Base-by-base conservation (phyloP, 2,113 vertebrate species). In the Ancistrus triradiatus region DNA sequence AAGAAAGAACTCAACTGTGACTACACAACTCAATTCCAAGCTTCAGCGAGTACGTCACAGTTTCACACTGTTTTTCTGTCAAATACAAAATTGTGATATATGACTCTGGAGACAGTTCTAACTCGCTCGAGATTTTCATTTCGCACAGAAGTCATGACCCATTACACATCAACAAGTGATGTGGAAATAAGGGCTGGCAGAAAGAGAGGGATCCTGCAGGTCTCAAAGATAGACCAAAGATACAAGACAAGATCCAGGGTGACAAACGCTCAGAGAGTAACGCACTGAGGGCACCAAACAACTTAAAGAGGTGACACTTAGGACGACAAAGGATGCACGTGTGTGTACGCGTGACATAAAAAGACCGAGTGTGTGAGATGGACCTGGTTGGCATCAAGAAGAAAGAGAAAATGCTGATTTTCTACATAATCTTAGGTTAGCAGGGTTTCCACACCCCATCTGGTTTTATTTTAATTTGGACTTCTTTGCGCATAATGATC, bases 241-340 rank as follows among this genome's bases (percentile, higher is more conserved):
- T 42, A 43, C 3, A 2, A 58, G 55, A 58, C 18, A 22, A 43
- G 55, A 58, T 58, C 37, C 38, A 17, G 1, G 27, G 22, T 28
- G 55, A 58, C 53, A 57, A 40, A 57, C 55, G 11, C 55, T 43
- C 55, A 8, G 2, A 42, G 6, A 57, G 55, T 21, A 25, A 40
- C 55, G 38, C 17, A 22, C 55, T 18, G 22, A 58, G 38, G 38
- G 55, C 55, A 27, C 35, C 37, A 24, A 42, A 40, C 19, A 5
- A 14, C 21, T 27, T 11, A 42, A 40, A 58, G 37, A 22, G 5
- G 21, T 6, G 37, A 9, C 37, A n/a, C 37, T 15, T 42, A 27
- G 21, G 7, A 58, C 15, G 40, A 25, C 7, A 14, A 9, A 14
- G 13, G 55, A 27, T 25, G 13, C 28, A n/a, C 21, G 53, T 35